Percentiles rank a stretch among this genome's conserved stretches.
Conservation (phyloP, 2,113 vertebrate species). For the Pelodiscus sinensis region DNA sequence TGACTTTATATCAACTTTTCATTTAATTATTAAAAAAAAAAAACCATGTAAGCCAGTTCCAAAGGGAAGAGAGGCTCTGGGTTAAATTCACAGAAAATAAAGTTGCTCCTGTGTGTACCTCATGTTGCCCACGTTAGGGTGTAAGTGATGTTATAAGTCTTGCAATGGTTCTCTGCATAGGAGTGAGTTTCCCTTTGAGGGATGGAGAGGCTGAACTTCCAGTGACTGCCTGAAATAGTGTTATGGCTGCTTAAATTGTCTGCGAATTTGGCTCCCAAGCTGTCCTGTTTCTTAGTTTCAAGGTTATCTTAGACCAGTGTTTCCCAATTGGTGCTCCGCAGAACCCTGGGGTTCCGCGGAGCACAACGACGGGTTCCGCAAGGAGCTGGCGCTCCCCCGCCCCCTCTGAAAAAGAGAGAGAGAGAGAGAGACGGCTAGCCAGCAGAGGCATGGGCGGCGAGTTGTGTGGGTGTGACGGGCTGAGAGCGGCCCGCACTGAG, state of each 20-base stretch:
- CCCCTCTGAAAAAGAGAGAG: too few species aligned
- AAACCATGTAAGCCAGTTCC: too few species aligned
- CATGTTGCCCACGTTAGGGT: not conserved
- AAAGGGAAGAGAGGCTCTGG: not conserved
- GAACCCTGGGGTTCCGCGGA: too few species aligned
- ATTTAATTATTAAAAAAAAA: too few species aligned
- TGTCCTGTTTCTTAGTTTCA: rapidly evolving
- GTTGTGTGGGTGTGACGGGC: too few species aligned
- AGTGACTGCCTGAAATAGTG: not conserved
- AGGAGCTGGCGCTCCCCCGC: too few species aligned
- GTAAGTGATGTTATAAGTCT: rapidly evolving
- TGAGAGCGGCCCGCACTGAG: too few species aligned
- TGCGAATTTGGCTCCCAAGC: not conserved
- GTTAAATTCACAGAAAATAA: rapidly evolving
- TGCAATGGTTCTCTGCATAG: not conserved
- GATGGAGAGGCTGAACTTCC: not conserved
- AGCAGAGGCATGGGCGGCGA: too few species aligned
- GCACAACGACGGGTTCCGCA: too few species aligned
- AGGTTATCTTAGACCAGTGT: rapidly evolving
- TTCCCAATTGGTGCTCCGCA: too few species aligned
- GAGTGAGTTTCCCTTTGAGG: rapidly evolving
- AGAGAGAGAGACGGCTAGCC: too few species aligned
- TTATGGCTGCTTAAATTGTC: not conserved
- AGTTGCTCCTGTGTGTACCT: not conserved
- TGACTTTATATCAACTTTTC: rapidly evolving